Conservation (phyloP, 2,888 invertebrate genomes). For the Eupithecia exiguata region DNA sequence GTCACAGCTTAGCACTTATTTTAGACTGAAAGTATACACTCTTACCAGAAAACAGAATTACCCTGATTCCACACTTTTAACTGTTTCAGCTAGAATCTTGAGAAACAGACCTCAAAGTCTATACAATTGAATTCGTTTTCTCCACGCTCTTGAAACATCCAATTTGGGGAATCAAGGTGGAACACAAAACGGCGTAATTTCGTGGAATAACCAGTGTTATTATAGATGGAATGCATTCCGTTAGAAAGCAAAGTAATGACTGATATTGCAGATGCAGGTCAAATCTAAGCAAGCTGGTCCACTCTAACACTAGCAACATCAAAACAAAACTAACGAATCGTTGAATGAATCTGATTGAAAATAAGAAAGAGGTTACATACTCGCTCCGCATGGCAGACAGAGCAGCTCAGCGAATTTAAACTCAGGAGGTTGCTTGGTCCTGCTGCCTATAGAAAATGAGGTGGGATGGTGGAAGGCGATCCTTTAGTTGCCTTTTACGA, state of each 20-base stretch:
- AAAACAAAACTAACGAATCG: not conserved
- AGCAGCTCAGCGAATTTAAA: no score
- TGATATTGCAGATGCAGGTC: constrained; percentile 44
- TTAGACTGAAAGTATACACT: not conserved
- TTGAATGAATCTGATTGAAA: not conserved
- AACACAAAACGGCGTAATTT: constrained; percentile 54
- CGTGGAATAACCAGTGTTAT: constrained; percentile 53
- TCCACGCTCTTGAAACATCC: constrained; percentile 35
- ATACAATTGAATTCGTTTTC: constrained; percentile 41
- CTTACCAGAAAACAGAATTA: not conserved
- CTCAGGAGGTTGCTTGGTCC: not conserved
- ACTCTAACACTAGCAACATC: not conserved
- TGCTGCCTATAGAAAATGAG: not conserved
- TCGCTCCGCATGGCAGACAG: not conserved
- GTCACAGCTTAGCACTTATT: not conserved
- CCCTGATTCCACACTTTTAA: not conserved
- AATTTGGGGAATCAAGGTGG: constrained; percentile 44
- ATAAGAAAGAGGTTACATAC: not conserved
- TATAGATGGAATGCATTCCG: constrained; percentile 53
- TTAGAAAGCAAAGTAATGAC: constrained; percentile 58
- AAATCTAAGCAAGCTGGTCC: constrained; percentile 25
- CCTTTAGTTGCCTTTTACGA: not conserved
- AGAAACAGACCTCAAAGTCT: not conserved
- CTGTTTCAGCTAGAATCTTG: constrained; percentile 10
- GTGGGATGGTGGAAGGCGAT: not conserved